Evolutionary conservation across 1,140 invertebrate genomes (phyloP).

Genomic region (Homalodisca vitripennis): DNA sequence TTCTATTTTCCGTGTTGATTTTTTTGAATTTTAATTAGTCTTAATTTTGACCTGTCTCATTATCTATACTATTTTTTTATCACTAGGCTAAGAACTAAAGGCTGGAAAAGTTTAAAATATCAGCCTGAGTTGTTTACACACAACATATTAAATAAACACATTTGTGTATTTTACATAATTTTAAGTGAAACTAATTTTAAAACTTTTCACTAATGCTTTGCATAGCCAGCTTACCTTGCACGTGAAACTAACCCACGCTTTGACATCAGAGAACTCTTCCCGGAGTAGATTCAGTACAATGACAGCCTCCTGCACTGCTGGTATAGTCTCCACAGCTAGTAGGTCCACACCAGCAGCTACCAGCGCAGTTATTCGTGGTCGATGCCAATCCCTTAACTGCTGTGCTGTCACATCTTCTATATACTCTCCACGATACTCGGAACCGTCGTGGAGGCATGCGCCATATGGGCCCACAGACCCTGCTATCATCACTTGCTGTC

Average conservation of each 20-base stretch:
- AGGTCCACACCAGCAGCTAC: slow-evolving; percentile 76
- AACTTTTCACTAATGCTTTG: too few relatives aligned
- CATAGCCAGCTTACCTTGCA: slow-evolving; percentile 70
- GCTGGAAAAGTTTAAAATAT: too few relatives aligned
- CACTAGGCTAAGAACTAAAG: too few relatives aligned
- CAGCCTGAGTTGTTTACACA: too few relatives aligned
- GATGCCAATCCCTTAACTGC: slow-evolving; percentile 77
- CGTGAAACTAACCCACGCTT: slow-evolving; percentile 82
- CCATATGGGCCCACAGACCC: slow-evolving; percentile 92
- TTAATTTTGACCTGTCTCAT: too few relatives aligned
- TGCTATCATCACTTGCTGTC: slow-evolving; percentile 58
- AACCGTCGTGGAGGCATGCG: slow-evolving; percentile 80
- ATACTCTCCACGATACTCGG: slow-evolving; percentile 87
- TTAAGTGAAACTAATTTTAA: too few relatives aligned
- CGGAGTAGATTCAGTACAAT: slow-evolving; percentile 72
- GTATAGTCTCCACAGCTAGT: slow-evolving; percentile 87
- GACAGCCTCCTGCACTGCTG: slow-evolving; percentile 75
- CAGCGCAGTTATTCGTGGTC: slow-evolving; percentile 70
- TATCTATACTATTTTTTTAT: too few relatives aligned
- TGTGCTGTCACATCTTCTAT: slow-evolving; percentile 62
- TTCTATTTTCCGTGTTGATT: too few relatives aligned
- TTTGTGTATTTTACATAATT: too few relatives aligned
- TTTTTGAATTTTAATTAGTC: too few relatives aligned
- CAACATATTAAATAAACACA: too few relatives aligned
- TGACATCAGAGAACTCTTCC: slow-evolving; percentile 62